A percentile compares a stretch with the other conserved stretches of the same genome.
Conservation (phyloP, 2,797 vertebrate species). For the Hylomyscus alleni region DNA sequence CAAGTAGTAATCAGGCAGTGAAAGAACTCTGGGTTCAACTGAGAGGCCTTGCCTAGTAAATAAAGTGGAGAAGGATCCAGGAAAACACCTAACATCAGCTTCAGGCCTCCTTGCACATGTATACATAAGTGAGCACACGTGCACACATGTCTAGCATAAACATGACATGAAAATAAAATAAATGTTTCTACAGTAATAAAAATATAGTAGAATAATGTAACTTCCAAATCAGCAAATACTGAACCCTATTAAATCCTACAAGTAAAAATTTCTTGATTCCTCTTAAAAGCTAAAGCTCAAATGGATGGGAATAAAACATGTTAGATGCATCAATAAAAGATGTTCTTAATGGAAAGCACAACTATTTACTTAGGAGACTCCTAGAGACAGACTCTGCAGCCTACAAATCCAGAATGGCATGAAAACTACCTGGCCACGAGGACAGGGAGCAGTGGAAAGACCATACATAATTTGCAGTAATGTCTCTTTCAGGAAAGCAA, state of each 20-base stretch:
- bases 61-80: neutral
- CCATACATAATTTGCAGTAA: neutral
- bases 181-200: neutral
- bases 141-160: neutral
- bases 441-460: neutral
- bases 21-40: neutral
- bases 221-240: constrained; percentile 16
- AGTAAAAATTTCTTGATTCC: constrained; percentile 22
- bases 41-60: neutral
- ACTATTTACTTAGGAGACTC: constrained; percentile 48
- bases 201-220: neutral
- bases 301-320: neutral
- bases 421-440: neutral
- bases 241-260: constrained; percentile 10
- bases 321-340: constrained; percentile 42
- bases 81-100: neutral
- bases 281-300: constrained; percentile 20
- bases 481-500: neutral
- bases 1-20: neutral
- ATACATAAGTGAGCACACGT: neutral
- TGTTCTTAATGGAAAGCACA: neutral
- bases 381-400: neutral
- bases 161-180: neutral
- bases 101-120: neutral
- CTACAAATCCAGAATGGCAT: neutral